Conservation (phyloP, 2,888 invertebrate genomes). For the Ctenicera cuprea region DNA sequence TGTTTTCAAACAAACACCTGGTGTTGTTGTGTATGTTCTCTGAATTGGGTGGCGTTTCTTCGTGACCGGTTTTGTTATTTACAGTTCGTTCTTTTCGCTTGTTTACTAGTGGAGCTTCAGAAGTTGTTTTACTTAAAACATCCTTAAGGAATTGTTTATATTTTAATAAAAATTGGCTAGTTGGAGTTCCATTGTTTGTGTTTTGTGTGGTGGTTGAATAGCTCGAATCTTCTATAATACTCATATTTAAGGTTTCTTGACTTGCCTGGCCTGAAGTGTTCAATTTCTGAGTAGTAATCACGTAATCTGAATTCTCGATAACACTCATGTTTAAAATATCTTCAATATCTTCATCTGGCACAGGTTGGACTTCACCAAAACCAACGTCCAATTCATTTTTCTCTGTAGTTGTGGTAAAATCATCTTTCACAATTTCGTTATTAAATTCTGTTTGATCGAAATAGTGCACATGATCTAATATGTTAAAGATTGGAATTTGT, state of each 20-base stretch:
- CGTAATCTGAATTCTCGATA: too few species aligned
- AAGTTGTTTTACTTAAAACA: conserved; percentile 13
- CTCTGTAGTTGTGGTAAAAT: neutral
- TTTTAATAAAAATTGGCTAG: conserved; percentile 9
- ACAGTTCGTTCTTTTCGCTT: neutral
- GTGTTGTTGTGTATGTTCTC: neutral
- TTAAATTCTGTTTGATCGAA: neutral
- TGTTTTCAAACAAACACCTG: conserved; percentile 53
- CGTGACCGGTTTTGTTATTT: neutral
- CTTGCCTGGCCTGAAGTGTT: too few species aligned
- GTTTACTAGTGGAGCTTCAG: neutral
- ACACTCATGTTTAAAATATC: neutral
- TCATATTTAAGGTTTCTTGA: too few species aligned
- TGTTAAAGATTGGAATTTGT: neutral
- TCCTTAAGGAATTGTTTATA: conserved; percentile 19
- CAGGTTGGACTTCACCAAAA: neutral
- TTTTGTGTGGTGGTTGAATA: neutral
- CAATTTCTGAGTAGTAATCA: too few species aligned
- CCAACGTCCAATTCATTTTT: neutral
- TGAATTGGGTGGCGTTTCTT: neutral
- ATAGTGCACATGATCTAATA: too few species aligned
- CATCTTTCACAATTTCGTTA: neutral
- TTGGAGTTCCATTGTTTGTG: neutral
- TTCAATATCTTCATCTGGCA: neutral
- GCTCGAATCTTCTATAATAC: too few species aligned